Evolutionary conservation across 2,888 invertebrate species (phyloP).

Genomic region (Rotaria sp.): DNA sequence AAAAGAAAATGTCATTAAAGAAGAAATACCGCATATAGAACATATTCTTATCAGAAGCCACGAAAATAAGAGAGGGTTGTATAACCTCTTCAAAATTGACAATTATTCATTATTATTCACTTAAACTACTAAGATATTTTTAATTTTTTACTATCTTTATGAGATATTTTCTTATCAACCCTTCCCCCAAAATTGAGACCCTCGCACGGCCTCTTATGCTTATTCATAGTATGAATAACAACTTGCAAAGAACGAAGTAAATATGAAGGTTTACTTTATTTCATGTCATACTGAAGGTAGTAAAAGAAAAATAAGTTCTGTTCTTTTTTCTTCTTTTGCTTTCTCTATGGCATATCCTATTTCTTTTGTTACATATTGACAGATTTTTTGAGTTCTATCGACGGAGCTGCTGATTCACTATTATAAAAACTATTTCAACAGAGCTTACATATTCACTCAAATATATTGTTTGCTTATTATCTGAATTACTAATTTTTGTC

Average conservation of each 20-base stretch:
- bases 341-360: neutral
- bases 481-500: neutral
- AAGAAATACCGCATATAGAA: too few relatives aligned
- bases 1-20: too few relatives aligned
- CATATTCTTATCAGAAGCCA: too few relatives aligned
- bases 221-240: neutral
- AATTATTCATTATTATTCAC: too few relatives aligned
- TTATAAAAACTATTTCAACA: neutral
- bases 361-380: neutral
- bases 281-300: neutral
- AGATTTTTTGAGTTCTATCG: neutral
- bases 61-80: too few relatives aligned
- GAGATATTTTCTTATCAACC: too few relatives aligned
- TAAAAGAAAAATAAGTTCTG: neutral
- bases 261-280: neutral
- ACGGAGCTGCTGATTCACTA: neutral
- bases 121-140: too few relatives aligned
- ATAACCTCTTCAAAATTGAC: too few relatives aligned
- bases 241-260: neutral
- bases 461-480: neutral
- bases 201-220: neutral
- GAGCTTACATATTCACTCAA: neutral
- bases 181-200: too few relatives aligned
- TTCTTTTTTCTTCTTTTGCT: neutral
- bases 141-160: too few relatives aligned